Conservation (phyloP, 2,888 invertebrate species). For the Cylindroiulus punctatus region DNA sequence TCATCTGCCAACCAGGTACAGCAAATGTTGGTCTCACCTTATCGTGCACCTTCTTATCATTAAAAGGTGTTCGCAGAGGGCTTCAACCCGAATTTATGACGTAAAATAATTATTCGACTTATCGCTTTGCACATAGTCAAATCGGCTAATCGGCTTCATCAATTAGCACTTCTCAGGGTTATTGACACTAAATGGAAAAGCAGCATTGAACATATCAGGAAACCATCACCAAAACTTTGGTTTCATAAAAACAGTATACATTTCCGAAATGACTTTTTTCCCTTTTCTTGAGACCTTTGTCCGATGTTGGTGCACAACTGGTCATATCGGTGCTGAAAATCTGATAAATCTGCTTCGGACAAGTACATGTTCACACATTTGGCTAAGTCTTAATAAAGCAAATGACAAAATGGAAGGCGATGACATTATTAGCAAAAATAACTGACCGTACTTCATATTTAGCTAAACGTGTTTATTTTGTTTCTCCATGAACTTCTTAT, state of each 20-base stretch:
- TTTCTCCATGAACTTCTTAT: background rate
- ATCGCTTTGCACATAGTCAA: constrained; percentile 2
- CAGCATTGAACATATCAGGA: background rate
- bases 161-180: background rate
- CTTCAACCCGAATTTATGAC: constrained; percentile 19
- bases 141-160: constrained; percentile 5
- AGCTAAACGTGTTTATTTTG: background rate
- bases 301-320: too few species aligned
- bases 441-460: too few species aligned
- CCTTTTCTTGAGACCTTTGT: too few species aligned
- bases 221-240: background rate
- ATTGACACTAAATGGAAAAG: background rate
- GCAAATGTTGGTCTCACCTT: constrained; percentile 1
- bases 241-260: too few species aligned
- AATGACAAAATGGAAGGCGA: too few species aligned
- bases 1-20: background rate
- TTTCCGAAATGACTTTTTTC: too few species aligned
- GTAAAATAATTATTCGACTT: constrained; percentile 21
- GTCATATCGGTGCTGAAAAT: too few species aligned
- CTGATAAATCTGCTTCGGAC: too few species aligned
- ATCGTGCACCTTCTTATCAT: background rate
- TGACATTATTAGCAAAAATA: too few species aligned
- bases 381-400: too few species aligned
- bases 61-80: background rate
- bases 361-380: too few species aligned